Evolutionary conservation across 1,140 invertebrate genomes (phyloP).

Genomic region (Charaxes varanes): DNA sequence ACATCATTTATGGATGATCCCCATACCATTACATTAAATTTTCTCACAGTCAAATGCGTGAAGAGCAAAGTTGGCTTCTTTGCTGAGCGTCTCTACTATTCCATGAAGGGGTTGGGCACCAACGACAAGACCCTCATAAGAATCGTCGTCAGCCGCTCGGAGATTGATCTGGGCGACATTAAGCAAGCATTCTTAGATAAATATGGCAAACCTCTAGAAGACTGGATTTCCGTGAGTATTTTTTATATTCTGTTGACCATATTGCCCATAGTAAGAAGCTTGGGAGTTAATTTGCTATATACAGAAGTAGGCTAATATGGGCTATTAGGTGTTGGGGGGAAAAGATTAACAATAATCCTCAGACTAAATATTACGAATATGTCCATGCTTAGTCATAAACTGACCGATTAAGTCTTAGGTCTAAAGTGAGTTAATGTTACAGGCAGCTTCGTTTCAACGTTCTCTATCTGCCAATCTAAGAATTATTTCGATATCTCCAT

Average conservation of each 20-base stretch:
- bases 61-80: conserved; percentile 95
- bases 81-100: conserved; percentile 90
- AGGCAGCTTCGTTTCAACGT: too few relatives aligned
- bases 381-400: too few relatives aligned
- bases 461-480: too few relatives aligned
- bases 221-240: conserved; percentile 86
- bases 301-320: too few relatives aligned
- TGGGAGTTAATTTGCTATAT: too few relatives aligned
- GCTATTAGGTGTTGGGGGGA: too few relatives aligned
- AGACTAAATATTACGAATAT: too few relatives aligned
- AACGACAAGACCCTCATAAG: conserved; percentile 93
- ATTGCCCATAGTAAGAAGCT: conserved; percentile 6
- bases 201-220: conserved; percentile 89
- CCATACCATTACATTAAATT: conserved; percentile 2
- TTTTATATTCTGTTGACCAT: conserved; percentile 13
- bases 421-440: too few relatives aligned
- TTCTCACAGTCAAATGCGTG: conserved; percentile 85
- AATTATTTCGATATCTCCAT: too few relatives aligned
- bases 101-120: conserved; percentile 92
- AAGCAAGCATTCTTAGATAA: conserved; percentile 91
- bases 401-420: too few relatives aligned
- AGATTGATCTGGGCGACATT: conserved; percentile 94
- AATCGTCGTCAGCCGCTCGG: conserved; percentile 91
- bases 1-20: too few relatives aligned
- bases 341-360: too few relatives aligned